Evolutionary conservation across 2,888 invertebrate genomes (phyloP).

Genomic region (Listrodromus nycthemerus): DNA sequence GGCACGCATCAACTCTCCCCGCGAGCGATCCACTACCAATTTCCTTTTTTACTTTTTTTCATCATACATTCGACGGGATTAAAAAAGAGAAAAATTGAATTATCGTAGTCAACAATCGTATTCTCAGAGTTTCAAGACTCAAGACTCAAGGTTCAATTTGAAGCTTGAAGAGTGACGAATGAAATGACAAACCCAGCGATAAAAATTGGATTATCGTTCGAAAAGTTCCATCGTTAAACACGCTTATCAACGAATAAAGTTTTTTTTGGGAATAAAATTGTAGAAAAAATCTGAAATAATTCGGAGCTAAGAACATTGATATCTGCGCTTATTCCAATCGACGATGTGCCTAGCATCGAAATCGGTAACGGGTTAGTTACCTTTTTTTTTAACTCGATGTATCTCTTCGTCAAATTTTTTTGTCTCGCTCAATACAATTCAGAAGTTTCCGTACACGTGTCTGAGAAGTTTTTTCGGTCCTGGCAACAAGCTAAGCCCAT

Average conservation of each 20-base stretch:
- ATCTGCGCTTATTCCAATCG: not conserved
- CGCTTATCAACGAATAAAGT: not conserved
- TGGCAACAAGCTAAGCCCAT: conserved; percentile 52
- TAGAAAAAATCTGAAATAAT: not conserved
- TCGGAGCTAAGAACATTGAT: not conserved
- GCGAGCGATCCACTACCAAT: not conserved
- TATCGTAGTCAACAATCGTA: conserved; percentile 13
- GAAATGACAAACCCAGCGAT: not conserved
- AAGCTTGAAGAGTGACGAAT: conserved; percentile 4
- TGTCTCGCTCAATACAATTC: conserved; percentile 18
- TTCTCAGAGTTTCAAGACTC: conserved; percentile 13
- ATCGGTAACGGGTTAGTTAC: not conserved
- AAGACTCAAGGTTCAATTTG: not conserved
- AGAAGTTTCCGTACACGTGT: conserved; percentile 24
- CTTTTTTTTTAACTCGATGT: not conserved
- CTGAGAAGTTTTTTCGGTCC: conserved; percentile 40
- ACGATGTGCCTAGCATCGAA: not conserved
- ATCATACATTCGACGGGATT: conserved; percentile 16
- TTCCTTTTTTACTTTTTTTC: conserved; percentile 1
- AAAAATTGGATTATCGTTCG: not conserved
- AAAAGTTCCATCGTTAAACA: not conserved
- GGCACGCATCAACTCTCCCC: conserved; percentile 37
- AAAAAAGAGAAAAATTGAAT: conserved; percentile 3
- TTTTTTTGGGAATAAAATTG: too few relatives aligned
- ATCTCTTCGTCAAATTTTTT: not conserved